Evolutionary conservation across 2,888 invertebrate genomes (phyloP), one percentile per base, ranked within the genome.

Genomic region (Drosophila mulleri): DNA sequence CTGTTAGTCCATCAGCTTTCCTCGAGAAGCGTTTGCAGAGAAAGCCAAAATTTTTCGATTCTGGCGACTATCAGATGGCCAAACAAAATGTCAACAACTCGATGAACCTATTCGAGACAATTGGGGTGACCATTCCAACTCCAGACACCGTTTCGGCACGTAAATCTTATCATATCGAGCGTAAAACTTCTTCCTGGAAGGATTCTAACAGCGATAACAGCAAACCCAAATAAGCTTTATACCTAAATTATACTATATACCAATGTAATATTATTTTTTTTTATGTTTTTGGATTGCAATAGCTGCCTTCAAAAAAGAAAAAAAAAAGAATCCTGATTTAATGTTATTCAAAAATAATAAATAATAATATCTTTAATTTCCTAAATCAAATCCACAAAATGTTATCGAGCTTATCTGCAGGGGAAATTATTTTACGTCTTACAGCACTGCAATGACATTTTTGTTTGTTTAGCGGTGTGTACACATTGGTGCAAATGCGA

Each of bases 11-110:
- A 92, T 98, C 98, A 3, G 96, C 97, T 29, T 97, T 99, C 91
- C 93, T 99, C 78, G 98, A 98, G 92, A 98, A 98, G 91, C 95
- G 98, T 90, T 94, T 98, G 82, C 97, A 97, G 45, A 98, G 98
- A 94, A 98, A 98, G 97, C 96, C 98, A 98, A 96, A 99, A 99
- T 99, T 98, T 94, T 99, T 99, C 92, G 99, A 99, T 93, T 99
- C 99, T 45, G 99, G 99, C 18, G 99, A 99, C 93, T 99, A 99
- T 94, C 98, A 99, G 94, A 99, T 99, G 99, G 98, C 99, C 32
- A 98, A 98, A 93, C 98, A 99, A 92, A 95, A 96, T 90, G 94
- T 95, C 64, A 95, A 95, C 82, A 94, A 94, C 23, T 93, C 94
- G 64, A 95, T 95, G 82, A 93, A 94, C 50, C 94, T 95, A 1